These are phyloP conservation scores for Pseudotriccus pelzelni DNA, from an alignment of 2,797 vertebrate genomes.

Conservation along the genomic window DNA sequence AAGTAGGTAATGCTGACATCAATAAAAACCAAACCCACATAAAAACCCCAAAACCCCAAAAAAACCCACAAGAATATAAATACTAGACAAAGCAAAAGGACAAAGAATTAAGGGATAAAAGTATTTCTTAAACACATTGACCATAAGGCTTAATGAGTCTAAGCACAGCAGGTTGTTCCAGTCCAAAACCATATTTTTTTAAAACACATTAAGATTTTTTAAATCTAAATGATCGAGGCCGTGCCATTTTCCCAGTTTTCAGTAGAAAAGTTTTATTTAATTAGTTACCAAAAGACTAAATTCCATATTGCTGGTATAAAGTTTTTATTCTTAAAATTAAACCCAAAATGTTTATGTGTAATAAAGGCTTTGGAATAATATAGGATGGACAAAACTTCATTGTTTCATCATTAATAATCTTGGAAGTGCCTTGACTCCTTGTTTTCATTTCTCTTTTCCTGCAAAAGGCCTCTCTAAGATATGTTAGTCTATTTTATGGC, in stretches of 20 bases:
- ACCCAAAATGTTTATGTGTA: not conserved
- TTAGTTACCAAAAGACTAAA: not conserved
- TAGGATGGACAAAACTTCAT: not conserved
- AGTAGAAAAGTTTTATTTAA: not conserved
- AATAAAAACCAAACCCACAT: not conserved
- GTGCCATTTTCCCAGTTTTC: not conserved
- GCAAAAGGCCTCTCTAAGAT: not conserved
- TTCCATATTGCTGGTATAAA: not conserved
- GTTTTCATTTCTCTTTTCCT: not conserved
- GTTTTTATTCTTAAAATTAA: not conserved
- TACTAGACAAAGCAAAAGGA: not conserved
- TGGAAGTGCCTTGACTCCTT: not conserved
- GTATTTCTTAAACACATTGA: not conserved
- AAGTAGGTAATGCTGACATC: not conserved
- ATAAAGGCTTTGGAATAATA: not conserved
- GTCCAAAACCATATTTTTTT: not conserved
- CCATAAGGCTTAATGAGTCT: not conserved
- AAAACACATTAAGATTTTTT: not conserved
- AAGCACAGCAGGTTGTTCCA: not conserved
- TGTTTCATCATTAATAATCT: not conserved
- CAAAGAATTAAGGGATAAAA: not conserved
- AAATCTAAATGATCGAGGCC: not conserved
- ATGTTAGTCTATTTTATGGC: not conserved
- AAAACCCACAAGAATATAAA: not conserved
- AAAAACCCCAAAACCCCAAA: not conserved